Evolutionary conservation across 1,140 invertebrate species (phyloP), one percentile per base, ranked within the genome.

Genomic region (Hylyphantes graminicola): DNA sequence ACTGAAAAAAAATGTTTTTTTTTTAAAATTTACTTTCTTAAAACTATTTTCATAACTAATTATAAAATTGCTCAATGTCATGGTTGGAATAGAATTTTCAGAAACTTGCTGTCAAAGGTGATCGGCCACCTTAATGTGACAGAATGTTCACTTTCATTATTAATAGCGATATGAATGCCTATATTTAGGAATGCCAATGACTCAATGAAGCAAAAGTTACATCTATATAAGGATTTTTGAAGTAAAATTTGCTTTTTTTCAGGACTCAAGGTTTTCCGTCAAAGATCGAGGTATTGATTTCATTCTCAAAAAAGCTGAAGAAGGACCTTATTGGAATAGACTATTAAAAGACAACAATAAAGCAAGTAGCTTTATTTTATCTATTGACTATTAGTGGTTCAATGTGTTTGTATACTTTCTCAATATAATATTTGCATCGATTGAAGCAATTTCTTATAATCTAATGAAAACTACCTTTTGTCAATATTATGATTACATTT

Each of bases 331-430:
- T 53, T 84, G 81, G 81, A 76, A 59, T 13, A 67, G 53, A 21
- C 55, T 84, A 13, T 61, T 84, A 15, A 84, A 84, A n/a, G 81
- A 84, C 19, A 68, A 76, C 21, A 84, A 83, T 51, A 83, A 83
- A 15, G 81, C 76, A 80, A 54, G 51, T 17, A 65, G 63, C 19
- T 2, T 12, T 15, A 61, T 65, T 19, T 65, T 65, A 10, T 17
- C 11, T 15, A 65, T 59, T 65, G 15, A 5, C 63, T 2, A 2
- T 65, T 65, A 3, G 13, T 48, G 15, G 10, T 13, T 67, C 35
- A 67, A 12, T 67, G n/a, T 2, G 2, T 67, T 11, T 21, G 7
- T 67, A 11, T 19, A 15, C 12, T 67, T 21, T 21, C 10, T 10
- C 35, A 19, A 67, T 61, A 6, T 61, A 17, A 61, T 61, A 13